Base-by-base conservation (phyloP, 2,888 invertebrate genomes). In the Drosophila birchii region DNA sequence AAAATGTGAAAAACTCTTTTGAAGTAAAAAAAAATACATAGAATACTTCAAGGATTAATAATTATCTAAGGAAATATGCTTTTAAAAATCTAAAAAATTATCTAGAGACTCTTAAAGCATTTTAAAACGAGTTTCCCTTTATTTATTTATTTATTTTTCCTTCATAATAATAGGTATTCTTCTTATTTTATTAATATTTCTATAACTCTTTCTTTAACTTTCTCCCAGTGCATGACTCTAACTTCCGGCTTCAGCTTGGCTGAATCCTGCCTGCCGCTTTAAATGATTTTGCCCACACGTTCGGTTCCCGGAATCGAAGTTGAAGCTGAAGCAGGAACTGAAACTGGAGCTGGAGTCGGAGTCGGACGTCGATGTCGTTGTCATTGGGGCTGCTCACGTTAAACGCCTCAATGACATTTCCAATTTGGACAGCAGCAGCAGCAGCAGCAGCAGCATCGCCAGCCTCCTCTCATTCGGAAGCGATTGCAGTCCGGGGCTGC, bases 341-440 rank as follows among this genome's bases (percentile, higher is more conserved):
- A 26, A 18, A 26, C 32, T 1, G 18, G 29, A 58, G 20, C 18
- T 7, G 53, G 44, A 62, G 61, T 20, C 18, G 41, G 12, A 18
- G 36, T 6, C n/a, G 32, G 43, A 64, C 56, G 66, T 63, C 67
- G 67, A 67, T 74, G 77, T 80, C 71, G 61, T 71, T 82, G 76
- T 72, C 69, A 72, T 63, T 78, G 73, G 68, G 62, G 68, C 51
- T 71, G 79, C 68, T 49, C 74, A 78, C 79, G 88, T 84, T 86
- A 88, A 84, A 88, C 84, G 88, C 86, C 86, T 82, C 87, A 87
- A 82, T 86, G 88, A 86, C 86, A 88, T 86, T 86, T 88, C 84
- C 86, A 86, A 86, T 86, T 86, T 86, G 77, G 86, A 80, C 75
- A 77, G 78, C 49, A 49, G 45, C 20, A 20, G 45, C 29, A 29